phyloP scores from a whole-genome alignment of 2,797 vertebrate species.

The Pangasius larnaudii region DNA sequence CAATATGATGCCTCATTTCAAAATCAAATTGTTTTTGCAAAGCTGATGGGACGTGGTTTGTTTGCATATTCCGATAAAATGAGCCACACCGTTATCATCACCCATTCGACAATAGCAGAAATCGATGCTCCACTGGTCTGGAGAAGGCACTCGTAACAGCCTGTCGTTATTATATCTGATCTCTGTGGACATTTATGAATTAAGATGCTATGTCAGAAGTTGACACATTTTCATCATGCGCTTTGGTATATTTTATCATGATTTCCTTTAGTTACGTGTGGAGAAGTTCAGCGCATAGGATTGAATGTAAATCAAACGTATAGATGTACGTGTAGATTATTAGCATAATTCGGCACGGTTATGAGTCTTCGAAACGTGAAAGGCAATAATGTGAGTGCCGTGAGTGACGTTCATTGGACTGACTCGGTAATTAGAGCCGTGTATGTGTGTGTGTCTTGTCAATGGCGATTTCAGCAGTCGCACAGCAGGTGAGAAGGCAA shows the following conservation, averaged over 20 bases:
- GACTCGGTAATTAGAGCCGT: slow-evolving; percentile 76
- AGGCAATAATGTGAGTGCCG: slow-evolving; percentile 46
- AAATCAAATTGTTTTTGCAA: slow-evolving; percentile 45
- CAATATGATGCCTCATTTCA: slow-evolving; percentile 47
- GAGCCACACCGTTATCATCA: slow-evolving; percentile 43
- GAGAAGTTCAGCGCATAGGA: background rate
- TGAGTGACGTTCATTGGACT: slow-evolving; percentile 51
- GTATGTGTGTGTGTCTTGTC: slow-evolving; percentile 71
- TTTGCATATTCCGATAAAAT: slow-evolving; percentile 54
- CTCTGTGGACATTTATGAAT: slow-evolving; percentile 47
- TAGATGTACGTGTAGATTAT: slow-evolving; percentile 50
- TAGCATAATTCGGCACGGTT: slow-evolving; percentile 49
- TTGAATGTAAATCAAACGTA: background rate
- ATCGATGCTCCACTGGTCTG: slow-evolving; percentile 39
- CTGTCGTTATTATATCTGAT: slow-evolving; percentile 47
- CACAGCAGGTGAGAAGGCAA: slow-evolving; percentile 78
- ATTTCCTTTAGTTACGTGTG: slow-evolving; percentile 21
- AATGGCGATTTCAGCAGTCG: slow-evolving; percentile 79
- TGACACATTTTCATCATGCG: background rate
- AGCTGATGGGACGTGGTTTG: slow-evolving; percentile 42
- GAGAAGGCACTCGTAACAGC: slow-evolving; percentile 33
- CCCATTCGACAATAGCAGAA: slow-evolving; percentile 44
- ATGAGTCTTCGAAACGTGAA: slow-evolving; percentile 35
- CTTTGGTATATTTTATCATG: slow-evolving; percentile 4
- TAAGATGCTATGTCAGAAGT: slow-evolving; percentile 23